Conservation (phyloP, 1,140 invertebrate species). For the Pogonognathellus flavescens region DNA sequence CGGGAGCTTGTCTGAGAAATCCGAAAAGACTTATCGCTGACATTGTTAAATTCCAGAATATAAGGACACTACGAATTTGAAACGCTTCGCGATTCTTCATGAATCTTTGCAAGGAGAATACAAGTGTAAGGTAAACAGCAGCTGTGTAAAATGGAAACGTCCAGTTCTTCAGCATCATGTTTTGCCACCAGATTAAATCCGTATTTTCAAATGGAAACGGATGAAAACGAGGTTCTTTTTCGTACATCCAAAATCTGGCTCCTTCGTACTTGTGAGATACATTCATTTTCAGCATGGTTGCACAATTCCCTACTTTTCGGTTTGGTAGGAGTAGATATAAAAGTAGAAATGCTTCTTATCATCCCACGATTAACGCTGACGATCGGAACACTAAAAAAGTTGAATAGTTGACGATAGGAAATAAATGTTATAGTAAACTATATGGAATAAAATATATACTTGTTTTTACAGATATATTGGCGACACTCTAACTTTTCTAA, state of each 20-base stretch:
- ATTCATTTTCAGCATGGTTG: neutral
- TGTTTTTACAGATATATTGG: too few species aligned
- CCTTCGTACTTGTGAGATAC: conserved; percentile 23
- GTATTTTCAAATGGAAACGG: conserved; percentile 53
- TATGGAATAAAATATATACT: too few species aligned
- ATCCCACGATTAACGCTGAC: neutral
- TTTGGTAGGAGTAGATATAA: neutral
- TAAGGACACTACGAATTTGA: neutral
- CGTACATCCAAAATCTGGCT: conserved; percentile 54
- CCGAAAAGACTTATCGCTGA: conserved; percentile 37
- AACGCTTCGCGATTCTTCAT: conserved; percentile 52
- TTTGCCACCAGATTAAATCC: conserved; percentile 59
- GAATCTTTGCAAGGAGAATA: conserved; percentile 47
- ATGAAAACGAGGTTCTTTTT: conserved; percentile 36
- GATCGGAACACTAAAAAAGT: neutral
- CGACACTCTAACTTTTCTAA: too few species aligned
- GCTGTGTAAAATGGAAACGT: conserved; percentile 52
- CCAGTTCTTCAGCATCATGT: conserved; percentile 56
- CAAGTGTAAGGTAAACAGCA: conserved; percentile 31
- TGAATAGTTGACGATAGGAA: too few species aligned
- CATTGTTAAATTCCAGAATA: conserved; percentile 51
- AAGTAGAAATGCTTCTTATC: neutral
- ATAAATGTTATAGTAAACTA: too few species aligned
- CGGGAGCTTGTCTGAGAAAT: conserved; percentile 50
- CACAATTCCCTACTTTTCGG: neutral